Conservation (phyloP, 2,797 vertebrate genomes). For the Arctocebus calabarensis region DNA sequence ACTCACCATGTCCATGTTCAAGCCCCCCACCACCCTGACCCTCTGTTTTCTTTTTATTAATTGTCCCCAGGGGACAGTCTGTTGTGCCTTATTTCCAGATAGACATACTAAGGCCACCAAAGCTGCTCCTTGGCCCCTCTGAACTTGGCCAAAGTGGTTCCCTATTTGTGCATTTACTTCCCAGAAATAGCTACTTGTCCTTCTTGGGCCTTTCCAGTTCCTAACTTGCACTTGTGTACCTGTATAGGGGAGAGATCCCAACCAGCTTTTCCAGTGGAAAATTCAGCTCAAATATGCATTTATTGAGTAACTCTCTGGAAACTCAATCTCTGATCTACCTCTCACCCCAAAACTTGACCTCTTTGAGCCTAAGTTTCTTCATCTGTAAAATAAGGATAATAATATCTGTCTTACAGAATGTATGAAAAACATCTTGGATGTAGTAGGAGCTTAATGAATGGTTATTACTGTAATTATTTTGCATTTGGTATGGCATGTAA, state of each 20-base stretch:
- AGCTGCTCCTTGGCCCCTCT: background rate
- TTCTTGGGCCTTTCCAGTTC: background rate
- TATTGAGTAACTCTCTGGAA: background rate
- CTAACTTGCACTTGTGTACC: slow-evolving; percentile 9
- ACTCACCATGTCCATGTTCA: background rate
- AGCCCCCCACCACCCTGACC: background rate
- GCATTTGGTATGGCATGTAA: slow-evolving; percentile 3
- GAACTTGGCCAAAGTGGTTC: background rate
- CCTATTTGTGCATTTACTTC: background rate
- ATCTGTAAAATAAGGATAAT: background rate
- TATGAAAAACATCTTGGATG: background rate
- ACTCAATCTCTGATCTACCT: background rate
- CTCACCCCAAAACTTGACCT: background rate
- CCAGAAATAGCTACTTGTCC: background rate
- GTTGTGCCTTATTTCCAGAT: background rate
- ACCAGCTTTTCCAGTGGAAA: background rate
- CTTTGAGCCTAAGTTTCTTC: background rate
- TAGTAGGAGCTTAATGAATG: background rate
- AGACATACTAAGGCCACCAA: background rate
- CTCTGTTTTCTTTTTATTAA: background rate
- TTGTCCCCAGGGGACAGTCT: background rate
- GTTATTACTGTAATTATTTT: background rate
- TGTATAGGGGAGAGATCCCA: background rate
- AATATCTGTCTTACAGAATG: background rate
- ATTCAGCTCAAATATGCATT: background rate